These are phyloP conservation scores for Percopsis transmontana DNA, from an alignment of 2,113 vertebrate species.

Conservation along the genomic window DNA sequence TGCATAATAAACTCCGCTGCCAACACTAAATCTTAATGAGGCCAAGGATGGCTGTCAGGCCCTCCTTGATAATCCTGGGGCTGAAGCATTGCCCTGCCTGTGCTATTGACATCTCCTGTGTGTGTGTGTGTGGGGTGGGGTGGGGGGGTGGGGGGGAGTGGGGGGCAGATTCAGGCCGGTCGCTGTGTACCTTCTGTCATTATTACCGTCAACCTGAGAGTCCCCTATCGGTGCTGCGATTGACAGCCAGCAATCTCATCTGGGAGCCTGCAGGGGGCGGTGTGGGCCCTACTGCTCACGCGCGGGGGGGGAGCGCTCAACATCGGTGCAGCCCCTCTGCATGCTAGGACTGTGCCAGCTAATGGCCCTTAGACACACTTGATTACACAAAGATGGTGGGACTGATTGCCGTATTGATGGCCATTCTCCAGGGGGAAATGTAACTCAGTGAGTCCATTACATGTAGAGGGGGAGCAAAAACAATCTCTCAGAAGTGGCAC, in stretches of 20 bases:
- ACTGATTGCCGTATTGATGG: conserved; percentile 38
- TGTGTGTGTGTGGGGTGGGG: no score
- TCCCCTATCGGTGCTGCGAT: conserved; percentile 42
- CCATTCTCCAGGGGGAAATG: conserved; percentile 11
- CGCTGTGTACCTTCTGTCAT: conserved; percentile 60
- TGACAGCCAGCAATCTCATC: conserved; percentile 24
- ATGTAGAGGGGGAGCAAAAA: background rate
- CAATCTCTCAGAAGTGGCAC: background rate
- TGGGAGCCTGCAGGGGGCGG: conserved; percentile 2
- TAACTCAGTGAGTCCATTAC: conserved; percentile 29
- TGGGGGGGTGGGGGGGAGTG: no score
- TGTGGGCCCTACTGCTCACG: conserved; percentile 36
- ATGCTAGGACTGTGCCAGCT: conserved; percentile 40
- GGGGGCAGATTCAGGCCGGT: conserved; percentile 70
- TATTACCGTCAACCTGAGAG: conserved; percentile 53
- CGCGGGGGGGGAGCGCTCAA: conserved; percentile 48
- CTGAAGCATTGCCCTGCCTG: conserved; percentile 54
- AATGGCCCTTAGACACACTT: conserved; percentile 46
- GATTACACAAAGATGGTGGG: conserved; percentile 47
- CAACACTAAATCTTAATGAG: conserved; percentile 45
- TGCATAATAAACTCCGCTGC: background rate
- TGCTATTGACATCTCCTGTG: conserved; percentile 53
- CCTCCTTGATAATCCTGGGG: conserved; percentile 55
- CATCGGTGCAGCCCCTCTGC: conserved; percentile 22
- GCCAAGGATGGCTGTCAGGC: conserved; percentile 22